Conservation (phyloP, 2,888 invertebrate species). For the Oscheius sp. region DNA sequence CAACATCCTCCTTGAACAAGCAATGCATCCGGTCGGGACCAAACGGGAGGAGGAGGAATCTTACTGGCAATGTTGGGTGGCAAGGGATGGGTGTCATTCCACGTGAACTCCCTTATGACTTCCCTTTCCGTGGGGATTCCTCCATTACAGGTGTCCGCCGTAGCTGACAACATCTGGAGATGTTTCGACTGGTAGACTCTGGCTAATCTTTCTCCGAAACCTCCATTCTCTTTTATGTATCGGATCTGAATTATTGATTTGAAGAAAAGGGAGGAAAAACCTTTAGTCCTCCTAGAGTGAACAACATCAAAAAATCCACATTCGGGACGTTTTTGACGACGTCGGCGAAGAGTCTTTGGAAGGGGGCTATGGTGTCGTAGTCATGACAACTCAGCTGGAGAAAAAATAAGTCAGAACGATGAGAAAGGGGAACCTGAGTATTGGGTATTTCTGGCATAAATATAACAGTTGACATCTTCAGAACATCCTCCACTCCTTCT, state of each 20-base stretch:
- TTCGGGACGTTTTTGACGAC: slow-evolving; percentile 52
- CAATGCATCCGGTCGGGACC: slow-evolving; percentile 55
- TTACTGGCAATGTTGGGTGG: slow-evolving; percentile 1
- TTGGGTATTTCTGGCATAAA: slow-evolving; percentile 68
- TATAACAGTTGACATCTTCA: slow-evolving; percentile 55
- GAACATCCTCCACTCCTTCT: slow-evolving; percentile 32
- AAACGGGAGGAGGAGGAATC: slow-evolving; percentile 11
- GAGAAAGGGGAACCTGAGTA: slow-evolving; percentile 56
- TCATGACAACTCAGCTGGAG: slow-evolving; percentile 67
- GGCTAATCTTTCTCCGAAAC: slow-evolving; percentile 39
- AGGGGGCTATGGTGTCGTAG: slow-evolving; percentile 65
- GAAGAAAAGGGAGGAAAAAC: no score
- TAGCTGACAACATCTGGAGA: slow-evolving; percentile 38
- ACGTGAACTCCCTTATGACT: slow-evolving; percentile 38
- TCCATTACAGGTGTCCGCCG: slow-evolving; percentile 45
- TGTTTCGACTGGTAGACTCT: slow-evolving; percentile 38
- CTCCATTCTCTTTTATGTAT: slow-evolving; percentile 48
- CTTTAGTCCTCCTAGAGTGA: slow-evolving; percentile 64
- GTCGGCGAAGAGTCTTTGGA: slow-evolving; percentile 54
- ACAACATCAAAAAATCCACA: slow-evolving; percentile 61
- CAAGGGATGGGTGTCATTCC: slow-evolving; percentile 42
- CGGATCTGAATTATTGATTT: slow-evolving; percentile 43
- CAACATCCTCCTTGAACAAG: slow-evolving; percentile 62
- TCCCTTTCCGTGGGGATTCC: slow-evolving; percentile 44
- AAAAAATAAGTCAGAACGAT: background rate